Percentiles rank a stretch among this genome's conserved stretches.
phyloP scores from a whole-genome alignment of 2,888 invertebrate genomes.

The Saturnia pavonia region DNA sequence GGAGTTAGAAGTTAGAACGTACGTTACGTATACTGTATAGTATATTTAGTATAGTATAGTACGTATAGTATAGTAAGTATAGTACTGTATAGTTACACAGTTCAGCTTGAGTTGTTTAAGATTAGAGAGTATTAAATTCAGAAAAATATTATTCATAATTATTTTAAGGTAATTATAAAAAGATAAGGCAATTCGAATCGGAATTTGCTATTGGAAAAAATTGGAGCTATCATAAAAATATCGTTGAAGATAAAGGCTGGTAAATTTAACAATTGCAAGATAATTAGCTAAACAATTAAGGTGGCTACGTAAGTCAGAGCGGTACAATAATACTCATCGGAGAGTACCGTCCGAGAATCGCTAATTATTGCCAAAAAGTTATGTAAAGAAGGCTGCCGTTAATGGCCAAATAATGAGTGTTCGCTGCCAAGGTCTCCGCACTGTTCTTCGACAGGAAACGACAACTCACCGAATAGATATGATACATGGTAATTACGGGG shows the following conservation, averaged over 20 bases:
- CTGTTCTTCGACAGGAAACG: conserved; percentile 74
- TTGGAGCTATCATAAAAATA: not conserved
- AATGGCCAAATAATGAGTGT: conserved; percentile 75
- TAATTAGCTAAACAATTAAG: conserved; percentile 2
- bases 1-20: not conserved
- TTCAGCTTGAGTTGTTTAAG: not conserved
- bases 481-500: conserved; percentile 71
- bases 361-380: conserved; percentile 67
- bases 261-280: not conserved
- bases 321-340: conserved; percentile 29
- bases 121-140: too few relatives aligned
- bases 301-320: not conserved
- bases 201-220: too few relatives aligned
- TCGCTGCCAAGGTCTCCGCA: conserved; percentile 67
- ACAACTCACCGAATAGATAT: conserved; percentile 74
- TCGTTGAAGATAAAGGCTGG: too few relatives aligned
- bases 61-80: too few relatives aligned
- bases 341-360: conserved; percentile 41
- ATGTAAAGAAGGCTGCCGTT: conserved; percentile 67
- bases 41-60: too few relatives aligned
- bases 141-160: not conserved
- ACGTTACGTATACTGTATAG: not conserved
- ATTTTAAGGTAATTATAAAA: not conserved
- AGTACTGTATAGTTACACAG: too few relatives aligned
- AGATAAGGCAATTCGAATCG: too few relatives aligned